Evolutionary conservation across 2,113 vertebrate genomes (phyloP).

Genomic region (Ochotona curzoniae): DNA sequence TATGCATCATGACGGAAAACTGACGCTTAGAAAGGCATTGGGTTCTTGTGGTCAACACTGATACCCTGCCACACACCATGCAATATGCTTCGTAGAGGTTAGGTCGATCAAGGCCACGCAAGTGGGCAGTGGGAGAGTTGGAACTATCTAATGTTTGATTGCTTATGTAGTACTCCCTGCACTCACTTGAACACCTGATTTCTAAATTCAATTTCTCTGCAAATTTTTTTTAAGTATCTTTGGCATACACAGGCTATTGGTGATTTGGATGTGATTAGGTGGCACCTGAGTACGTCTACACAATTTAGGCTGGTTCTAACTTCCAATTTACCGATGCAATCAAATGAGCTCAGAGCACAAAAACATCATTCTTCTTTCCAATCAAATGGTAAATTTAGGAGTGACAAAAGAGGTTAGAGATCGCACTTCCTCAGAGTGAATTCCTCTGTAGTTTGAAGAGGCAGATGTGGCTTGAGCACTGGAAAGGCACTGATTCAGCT

Average conservation of each 20-base stretch:
- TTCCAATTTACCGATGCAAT: neutral
- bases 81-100: neutral
- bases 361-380: neutral
- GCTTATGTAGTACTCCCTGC: neutral
- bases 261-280: too few relatives aligned
- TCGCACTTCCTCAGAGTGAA: neutral
- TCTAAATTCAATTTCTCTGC: neutral
- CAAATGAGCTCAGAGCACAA: conserved; percentile 10
- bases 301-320: neutral
- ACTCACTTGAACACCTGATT: neutral
- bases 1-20: neutral
- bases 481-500: neutral
- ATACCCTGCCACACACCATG: neutral
- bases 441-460: neutral
- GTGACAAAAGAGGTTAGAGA: neutral
- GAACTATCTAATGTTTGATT: neutral
- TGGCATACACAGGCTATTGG: too few relatives aligned
- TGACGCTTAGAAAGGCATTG: neutral
- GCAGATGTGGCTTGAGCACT: neutral
- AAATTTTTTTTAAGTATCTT: too few relatives aligned
- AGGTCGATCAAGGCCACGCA: neutral
- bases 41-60: neutral
- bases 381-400: neutral
- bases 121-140: neutral
- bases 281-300: neutral